Conservation (phyloP, 2,113 vertebrate genomes). For the Tonatia bakeri region DNA sequence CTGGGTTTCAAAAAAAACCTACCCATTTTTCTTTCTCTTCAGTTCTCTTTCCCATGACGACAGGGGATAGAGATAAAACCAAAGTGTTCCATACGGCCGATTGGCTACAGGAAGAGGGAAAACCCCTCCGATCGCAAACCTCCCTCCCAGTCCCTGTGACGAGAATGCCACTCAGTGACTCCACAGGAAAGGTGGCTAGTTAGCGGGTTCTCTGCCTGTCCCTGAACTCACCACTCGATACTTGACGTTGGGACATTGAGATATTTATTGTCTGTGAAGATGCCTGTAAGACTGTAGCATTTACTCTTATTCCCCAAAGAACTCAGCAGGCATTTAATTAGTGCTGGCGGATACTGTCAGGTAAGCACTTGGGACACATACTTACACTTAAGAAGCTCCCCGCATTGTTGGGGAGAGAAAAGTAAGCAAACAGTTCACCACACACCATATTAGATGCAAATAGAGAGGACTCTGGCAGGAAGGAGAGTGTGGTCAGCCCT, state of each 20-base stretch:
- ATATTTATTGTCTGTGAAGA: background rate
- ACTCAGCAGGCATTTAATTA: background rate
- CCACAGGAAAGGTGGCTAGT: background rate
- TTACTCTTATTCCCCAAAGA: background rate
- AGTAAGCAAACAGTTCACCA: background rate
- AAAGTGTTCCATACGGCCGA: background rate
- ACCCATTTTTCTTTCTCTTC: no score
- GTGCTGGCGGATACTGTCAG: background rate
- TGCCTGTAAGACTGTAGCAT: background rate
- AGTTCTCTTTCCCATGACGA: background rate
- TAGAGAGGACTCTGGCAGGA: no score
- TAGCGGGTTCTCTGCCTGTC: background rate
- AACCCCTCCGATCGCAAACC: background rate
- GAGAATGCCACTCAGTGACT: background rate
- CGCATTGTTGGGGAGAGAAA: background rate
- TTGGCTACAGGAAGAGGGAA: background rate
- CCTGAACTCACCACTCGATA: background rate
- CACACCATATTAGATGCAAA: background rate
- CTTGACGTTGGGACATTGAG: background rate
- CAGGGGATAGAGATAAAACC: background rate
- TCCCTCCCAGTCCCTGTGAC: fast-evolving
- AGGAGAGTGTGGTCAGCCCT: background rate
- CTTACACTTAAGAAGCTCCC: background rate
- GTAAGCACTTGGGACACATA: background rate
- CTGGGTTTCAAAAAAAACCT: background rate